Evolutionary conservation across 2,797 vertebrate genomes (phyloP), one percentile per base, ranked within the genome.

Genomic region (Nyctalus aviator): DNA sequence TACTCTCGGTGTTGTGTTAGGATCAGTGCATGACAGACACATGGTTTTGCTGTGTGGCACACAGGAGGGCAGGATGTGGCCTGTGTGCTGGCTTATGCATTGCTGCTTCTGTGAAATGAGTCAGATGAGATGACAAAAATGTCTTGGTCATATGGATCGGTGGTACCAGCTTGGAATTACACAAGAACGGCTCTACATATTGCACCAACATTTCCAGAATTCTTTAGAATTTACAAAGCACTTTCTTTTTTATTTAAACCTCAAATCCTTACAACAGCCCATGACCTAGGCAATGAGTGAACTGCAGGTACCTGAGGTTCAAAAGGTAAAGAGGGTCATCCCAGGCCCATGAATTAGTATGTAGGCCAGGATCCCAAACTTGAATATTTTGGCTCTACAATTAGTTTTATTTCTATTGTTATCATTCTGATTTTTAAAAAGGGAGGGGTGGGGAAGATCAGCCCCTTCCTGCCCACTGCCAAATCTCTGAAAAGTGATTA

Each of bases 221-320:
- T 21, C 30, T 66, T 95, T 44, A 30, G 48, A 48, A 86, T 88
- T 84, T 81, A 41, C 57, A 96, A 75, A 50, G 32, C 12, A 35
- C 41, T 88, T 90, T 66, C 44, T 13, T 73, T 87, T 82, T 48
- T 59, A 92, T 66, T 94, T 86, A 91, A 95, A 75, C 27, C 44
- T 13, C 30, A 84, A 82, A 59, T 91, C 9, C 41, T 90, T 59
- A n/a, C 2, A 87, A 57, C 1, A 72, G 8, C 46, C 2, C 73
- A 30, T 90, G 23, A 81, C 7, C 14, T 32, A 48, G 21, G 37
- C 17, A 14, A 50, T 91, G 44, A 77, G 8, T 37, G 17, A 53
- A 77, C 1, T 57, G 14, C 2, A 59, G 2, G 2, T 59, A 53
- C 5, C 41, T 32, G n/a, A 62, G 21, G 14, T 83, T 93, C 30